phyloP scores from a whole-genome alignment of 2,113 vertebrate species.

The Callocephalon fimbriatum region DNA sequence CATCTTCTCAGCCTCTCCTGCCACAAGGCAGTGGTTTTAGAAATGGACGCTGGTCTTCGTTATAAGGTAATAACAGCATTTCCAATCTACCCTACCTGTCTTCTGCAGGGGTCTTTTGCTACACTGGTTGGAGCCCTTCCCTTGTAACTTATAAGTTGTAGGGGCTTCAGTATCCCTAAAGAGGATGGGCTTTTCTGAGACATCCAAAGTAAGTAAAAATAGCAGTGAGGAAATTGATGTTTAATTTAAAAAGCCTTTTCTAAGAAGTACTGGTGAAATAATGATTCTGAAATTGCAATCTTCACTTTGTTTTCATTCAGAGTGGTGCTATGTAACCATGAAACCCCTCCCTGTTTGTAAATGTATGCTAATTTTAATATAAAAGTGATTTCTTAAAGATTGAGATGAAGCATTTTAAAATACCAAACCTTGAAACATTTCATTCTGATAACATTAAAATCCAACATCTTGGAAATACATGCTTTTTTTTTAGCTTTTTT shows the following conservation, averaged over 20 bases:
- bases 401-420: background rate
- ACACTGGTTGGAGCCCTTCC: background rate
- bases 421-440: background rate
- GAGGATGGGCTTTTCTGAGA: background rate
- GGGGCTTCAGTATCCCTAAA: background rate
- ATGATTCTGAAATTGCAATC: background rate
- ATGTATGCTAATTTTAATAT: background rate
- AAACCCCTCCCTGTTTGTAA: background rate
- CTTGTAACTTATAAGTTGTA: accelerated
- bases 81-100: accelerated
- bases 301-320: background rate
- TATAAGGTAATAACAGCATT: background rate
- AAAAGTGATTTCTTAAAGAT: background rate
- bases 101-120: background rate
- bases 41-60: accelerated
- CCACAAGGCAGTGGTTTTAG: background rate
- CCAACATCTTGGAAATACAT: background rate
- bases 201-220: background rate
- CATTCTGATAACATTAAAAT: background rate
- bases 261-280: background rate
- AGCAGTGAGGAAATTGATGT: background rate
- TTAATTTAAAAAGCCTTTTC: background rate
- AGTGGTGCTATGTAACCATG: background rate
- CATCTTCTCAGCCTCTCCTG: background rate
- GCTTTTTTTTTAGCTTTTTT: background rate